phyloP scores from a whole-genome alignment of 2,113 vertebrate genomes.

The Actinemys pallida region DNA sequence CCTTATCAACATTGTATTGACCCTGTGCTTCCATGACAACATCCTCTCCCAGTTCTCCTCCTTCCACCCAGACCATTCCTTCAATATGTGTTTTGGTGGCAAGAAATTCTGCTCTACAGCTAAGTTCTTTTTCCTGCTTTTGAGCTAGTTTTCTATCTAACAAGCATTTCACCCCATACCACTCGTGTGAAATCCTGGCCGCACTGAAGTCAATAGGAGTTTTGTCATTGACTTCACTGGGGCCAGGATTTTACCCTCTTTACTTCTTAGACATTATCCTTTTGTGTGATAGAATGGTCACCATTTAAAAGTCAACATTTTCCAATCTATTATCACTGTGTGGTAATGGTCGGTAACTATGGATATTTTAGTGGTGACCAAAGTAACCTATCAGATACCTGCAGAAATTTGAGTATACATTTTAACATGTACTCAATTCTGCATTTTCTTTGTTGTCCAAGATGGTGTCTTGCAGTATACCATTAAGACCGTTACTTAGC shows the following conservation, averaged over 20 bases:
- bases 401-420: not conserved
- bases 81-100: not conserved
- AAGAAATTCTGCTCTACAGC: not conserved
- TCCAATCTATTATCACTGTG: not conserved
- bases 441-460: not conserved
- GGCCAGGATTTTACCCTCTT: not conserved
- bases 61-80: not conserved
- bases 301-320: not conserved
- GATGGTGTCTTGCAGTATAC: not conserved
- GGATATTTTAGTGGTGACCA: not conserved
- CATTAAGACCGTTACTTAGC: not conserved
- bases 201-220: not conserved
- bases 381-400: not conserved
- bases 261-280: not conserved
- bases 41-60: not conserved
- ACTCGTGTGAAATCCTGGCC: not conserved
- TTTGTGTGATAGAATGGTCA: not conserved
- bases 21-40: not conserved
- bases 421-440: not conserved
- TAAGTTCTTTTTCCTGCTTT: not conserved
- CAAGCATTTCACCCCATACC: not conserved
- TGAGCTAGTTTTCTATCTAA: not conserved
- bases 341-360: not conserved
- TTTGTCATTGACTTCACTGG: accelerated
- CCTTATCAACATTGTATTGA: not conserved